Evolutionary conservation across 2,113 vertebrate species (phyloP).

Genomic region (Rhinichthys klamathensis): DNA sequence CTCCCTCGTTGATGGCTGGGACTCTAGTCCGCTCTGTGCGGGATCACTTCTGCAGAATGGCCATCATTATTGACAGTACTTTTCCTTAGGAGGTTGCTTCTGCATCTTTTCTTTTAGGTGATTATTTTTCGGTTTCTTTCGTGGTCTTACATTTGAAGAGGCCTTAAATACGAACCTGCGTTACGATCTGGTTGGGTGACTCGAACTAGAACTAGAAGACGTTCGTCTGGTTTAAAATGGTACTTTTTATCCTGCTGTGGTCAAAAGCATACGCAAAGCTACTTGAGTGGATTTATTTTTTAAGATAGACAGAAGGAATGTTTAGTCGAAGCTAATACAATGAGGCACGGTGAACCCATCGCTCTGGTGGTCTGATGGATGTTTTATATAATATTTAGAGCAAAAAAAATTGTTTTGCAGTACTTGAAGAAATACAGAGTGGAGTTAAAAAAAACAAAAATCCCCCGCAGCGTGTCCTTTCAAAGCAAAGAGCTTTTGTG

Average conservation of each 20-base stretch:
- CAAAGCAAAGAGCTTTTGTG: slow-evolving; percentile 65
- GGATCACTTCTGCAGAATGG: slow-evolving; percentile 72
- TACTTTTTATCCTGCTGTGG: slow-evolving; percentile 81
- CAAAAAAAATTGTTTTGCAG: slow-evolving; percentile 73
- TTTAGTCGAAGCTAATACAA: slow-evolving; percentile 65
- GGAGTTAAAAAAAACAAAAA: slow-evolving; percentile 66
- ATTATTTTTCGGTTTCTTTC: slow-evolving; percentile 63
- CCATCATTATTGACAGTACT: slow-evolving; percentile 54
- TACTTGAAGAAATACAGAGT: slow-evolving; percentile 76
- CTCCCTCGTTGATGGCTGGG: slow-evolving; percentile 44
- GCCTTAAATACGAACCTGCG: slow-evolving; percentile 80
- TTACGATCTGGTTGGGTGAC: slow-evolving; percentile 64
- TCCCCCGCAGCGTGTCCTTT: slow-evolving; percentile 59
- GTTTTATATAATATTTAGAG: slow-evolving; percentile 68
- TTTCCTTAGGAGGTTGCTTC: slow-evolving; percentile 46
- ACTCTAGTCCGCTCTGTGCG: slow-evolving; percentile 67
- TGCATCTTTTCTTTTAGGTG: slow-evolving; percentile 51
- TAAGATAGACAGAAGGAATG: slow-evolving; percentile 69
- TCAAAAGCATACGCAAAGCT: slow-evolving; percentile 75
- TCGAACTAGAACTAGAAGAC: slow-evolving; percentile 63
- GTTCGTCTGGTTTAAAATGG: slow-evolving; percentile 75
- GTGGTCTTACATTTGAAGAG: slow-evolving; percentile 79
- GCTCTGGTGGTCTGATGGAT: slow-evolving; percentile 67
- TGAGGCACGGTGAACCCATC: slow-evolving; percentile 62
- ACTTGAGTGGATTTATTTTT: slow-evolving; percentile 67